Evolutionary conservation across 2,797 vertebrate genomes (phyloP).

Genomic region (Geotrypetes seraphini): DNA sequence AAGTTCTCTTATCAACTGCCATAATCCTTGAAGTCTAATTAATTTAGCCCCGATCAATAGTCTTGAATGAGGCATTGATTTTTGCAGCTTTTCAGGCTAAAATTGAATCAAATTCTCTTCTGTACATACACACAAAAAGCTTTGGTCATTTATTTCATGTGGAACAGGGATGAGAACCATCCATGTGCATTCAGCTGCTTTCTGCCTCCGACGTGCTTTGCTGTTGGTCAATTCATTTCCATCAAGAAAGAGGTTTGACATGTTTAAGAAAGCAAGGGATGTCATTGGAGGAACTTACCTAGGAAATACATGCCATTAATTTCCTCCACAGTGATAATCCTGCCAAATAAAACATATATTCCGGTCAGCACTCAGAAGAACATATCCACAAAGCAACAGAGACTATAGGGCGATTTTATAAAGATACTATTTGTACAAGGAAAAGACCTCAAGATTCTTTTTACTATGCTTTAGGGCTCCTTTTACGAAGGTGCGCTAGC

Average conservation of each 20-base stretch:
- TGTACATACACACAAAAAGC: not conserved
- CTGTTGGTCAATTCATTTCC: conserved; percentile 18
- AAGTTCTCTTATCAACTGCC: conserved; percentile 72
- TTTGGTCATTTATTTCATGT: not conserved
- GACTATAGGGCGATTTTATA: too few species aligned
- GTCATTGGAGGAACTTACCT: fast-evolving
- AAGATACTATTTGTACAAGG: too few species aligned
- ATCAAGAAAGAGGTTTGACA: not conserved
- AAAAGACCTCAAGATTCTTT: too few species aligned
- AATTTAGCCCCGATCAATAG: conserved; percentile 75
- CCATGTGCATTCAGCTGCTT: conserved; percentile 13
- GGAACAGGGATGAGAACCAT: not conserved
- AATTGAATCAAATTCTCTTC: conserved; percentile 32
- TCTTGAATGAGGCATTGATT: conserved; percentile 73
- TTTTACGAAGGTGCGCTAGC: too few species aligned
- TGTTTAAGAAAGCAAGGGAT: not conserved
- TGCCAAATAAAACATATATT: conserved; percentile 6
- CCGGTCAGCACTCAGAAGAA: too few species aligned
- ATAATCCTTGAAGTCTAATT: conserved; percentile 73
- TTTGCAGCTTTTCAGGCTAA: conserved; percentile 40
- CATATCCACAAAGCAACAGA: too few species aligned
- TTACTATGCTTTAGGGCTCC: too few species aligned
- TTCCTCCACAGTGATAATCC: conserved; percentile 9
- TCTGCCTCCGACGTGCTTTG: not conserved
- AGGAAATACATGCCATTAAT: not conserved